Evolutionary conservation across 2,113 vertebrate genomes (phyloP), one percentile per base, ranked within the genome.

Genomic region (Hydrolagus affinis): DNA sequence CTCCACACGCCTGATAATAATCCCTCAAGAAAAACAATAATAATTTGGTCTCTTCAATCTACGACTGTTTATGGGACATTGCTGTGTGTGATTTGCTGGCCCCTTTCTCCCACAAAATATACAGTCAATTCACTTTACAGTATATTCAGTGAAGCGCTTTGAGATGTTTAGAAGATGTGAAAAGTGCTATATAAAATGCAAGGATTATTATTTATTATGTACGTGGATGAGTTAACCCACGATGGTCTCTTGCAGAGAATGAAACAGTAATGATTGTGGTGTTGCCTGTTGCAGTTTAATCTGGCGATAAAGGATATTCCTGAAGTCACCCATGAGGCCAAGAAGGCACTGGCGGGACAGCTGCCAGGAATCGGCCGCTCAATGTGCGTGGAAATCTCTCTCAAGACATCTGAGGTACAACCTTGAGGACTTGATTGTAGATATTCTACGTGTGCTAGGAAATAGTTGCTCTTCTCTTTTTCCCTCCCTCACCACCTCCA

Each of bases 281-380:
- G 23, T 28, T 86, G 87, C 85, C 88, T 91, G 59, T 91, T 90
- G 73, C 89, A 99, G 98, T 99, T 99, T 90, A 99, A 99, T 88
- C 92, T 99, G 89, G 97, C 97, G 87, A 99, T 99, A 89, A 99
- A 99, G 94, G 98, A 99, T 88, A 98, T 99, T 90, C 96, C 97
- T 76, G 98, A 99, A 89, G 98, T 99, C 85, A 99, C 96, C 85
- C 97, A 98, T 97, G 98, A 99, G 93, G 97, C 98, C 86, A 99
- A 99, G 91, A 99, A 98, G 88, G 97, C 96, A 3, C 90, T 99
- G 91, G 95, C 96, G 10, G 97, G 97, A 57, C 97, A 99, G 70
- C 94, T 99, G 1, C 98, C 98, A 0, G 95, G 95, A 25, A 94
- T 99, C 11, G 98, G 98, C 11, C 93, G 96, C 70, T 98, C 98